Evolutionary conservation across 2,888 invertebrate genomes (phyloP), one percentile per base, ranked within the genome.

Genomic region (Hypsopygia costalis): DNA sequence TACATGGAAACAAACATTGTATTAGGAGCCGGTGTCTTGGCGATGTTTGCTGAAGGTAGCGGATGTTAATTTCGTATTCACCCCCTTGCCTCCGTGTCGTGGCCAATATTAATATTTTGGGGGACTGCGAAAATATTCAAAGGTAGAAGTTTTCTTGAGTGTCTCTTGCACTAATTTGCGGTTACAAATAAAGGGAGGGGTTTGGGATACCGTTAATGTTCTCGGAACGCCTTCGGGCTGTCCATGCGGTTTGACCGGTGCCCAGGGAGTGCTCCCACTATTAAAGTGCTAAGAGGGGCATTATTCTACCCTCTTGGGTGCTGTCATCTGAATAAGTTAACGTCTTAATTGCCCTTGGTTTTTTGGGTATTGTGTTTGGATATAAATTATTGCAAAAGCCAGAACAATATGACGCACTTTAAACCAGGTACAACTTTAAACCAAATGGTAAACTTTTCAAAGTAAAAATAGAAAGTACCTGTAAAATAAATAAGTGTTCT

Each of bases 31-130:
- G 72, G 75, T 85, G 87, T 87, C 85, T 87, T 78, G 75, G 65
- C 65, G 62, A 69, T 86, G 85, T 87, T 88, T 87, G 81, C 69
- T 55, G 46, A 86, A 87, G 87, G 87, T 87, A 85, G 64, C 71
- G 69, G 69, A 86, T 87, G 87, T 88, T 87, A 88, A 88, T 88
- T 87, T 82, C 68, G 81, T 82, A 86, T 88, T 88, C 87, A 85
- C 82, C 86, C 85, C 71, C 70, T 62, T 58, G 16, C 16, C 16
- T 16, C 16, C 2, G 53, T 59, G 58, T 58, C 65, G 69, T 60
- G 61, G 58, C 68, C 65, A 71, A 81, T 83, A 86, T 87, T 86
- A 83, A 86, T 86, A 86, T 85, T 85, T 80, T 62, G 79, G 55
- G 39, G 42, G 34, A 44, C 46, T 39, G 30, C 50, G 43, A 27